phyloP scores from a whole-genome alignment of 2,113 vertebrate species.

The Malurus alboscapulatus region DNA sequence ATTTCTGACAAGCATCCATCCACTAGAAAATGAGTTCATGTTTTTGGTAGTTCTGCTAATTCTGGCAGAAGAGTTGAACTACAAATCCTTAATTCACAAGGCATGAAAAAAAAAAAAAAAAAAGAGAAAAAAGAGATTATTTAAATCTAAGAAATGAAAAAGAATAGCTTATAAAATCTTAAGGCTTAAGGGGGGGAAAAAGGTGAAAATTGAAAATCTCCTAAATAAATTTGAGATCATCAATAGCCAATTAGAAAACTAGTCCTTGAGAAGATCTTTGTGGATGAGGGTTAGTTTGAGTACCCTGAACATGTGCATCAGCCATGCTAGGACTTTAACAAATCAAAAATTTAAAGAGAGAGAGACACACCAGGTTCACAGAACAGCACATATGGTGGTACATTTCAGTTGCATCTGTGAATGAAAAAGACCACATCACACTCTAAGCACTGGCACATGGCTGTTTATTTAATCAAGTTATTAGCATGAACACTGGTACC shows the following conservation, averaged over 20 bases:
- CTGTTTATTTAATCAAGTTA: neutral
- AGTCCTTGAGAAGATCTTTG: neutral
- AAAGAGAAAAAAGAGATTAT: neutral
- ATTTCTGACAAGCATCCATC: neutral
- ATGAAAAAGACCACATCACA: neutral
- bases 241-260: neutral
- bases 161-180: neutral
- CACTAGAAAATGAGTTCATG: neutral
- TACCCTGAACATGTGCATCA: neutral
- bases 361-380: neutral
- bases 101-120: neutral
- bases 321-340: fast-evolving
- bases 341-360: neutral
- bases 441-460: neutral
- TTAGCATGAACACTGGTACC: neutral
- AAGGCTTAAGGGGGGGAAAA: fast-evolving
- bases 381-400: neutral
- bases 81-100: neutral
- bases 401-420: neutral
- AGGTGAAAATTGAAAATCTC: neutral
- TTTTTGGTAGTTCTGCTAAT: neutral
- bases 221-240: neutral
- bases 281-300: neutral
- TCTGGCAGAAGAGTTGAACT: neutral
- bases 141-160: neutral